Evolutionary conservation across 1,140 invertebrate genomes (phyloP), one percentile per base, ranked within the genome.

Genomic region (Asbolus verrucosus): DNA sequence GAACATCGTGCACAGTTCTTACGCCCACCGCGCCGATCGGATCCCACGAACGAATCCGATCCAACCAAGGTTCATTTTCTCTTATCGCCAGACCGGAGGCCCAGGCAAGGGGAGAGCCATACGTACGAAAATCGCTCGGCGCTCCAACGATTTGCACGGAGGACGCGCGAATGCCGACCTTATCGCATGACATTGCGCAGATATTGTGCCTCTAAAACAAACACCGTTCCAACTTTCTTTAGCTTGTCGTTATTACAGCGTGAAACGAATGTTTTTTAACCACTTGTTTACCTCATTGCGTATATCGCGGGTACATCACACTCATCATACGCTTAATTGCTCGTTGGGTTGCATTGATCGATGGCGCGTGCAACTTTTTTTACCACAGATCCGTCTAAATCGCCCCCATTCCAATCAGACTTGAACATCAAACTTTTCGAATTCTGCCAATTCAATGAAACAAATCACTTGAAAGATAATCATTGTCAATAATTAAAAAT

Each of bases 31-130:
- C 5, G 2, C 15, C 9, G 62, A n/a, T 21, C 27, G n/a, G 46
- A 15, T 18, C 24, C 19, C n/a, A 41, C 71, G 66, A 59, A 54
- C 59, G 50, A 66, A 14, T 39, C 46, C 62, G 27, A 14, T 62
- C 36, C 15, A 38, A 11, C 6, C 18, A 13, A 24, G 21, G 36
- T n/a, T 68, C 65, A 67, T 75, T 78, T 78, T 78, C 75, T 77
- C 75, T 79, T 80, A 79, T 79, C 78, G 76, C 69, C 38, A 69
- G 68, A 50, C 59, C 50, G 18, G 78, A 69, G 77, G 77, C 77
- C 77, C 77, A 72, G 76, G 74, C 76, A 77, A 73, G 77, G 78
- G 68, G 72, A 74, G 65, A 31, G 41, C 68, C 50, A 24, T 78
- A 76, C 36, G 73, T 74, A 70, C 70, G 71, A 76, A 4, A 73